Percentiles rank a stretch among this genome's conserved stretches.
Evolutionary conservation across 2,888 invertebrate genomes (phyloP).

Genomic region (Nephrotoma flavescens): DNA sequence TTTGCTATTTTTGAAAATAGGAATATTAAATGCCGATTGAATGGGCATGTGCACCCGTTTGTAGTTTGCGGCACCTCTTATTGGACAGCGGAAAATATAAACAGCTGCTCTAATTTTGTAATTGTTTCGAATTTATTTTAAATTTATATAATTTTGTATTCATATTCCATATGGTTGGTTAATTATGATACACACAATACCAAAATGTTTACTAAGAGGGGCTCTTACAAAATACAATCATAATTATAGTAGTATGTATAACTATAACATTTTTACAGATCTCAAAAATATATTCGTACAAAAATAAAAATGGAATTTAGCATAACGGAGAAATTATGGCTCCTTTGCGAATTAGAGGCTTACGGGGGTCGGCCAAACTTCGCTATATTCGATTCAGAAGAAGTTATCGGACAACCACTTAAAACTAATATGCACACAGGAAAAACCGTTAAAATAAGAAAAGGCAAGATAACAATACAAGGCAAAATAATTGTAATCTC

Average conservation of each 20-base stretch:
- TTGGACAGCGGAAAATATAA: neutral
- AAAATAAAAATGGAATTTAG: neutral
- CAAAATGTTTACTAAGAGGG: neutral
- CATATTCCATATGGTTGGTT: neutral
- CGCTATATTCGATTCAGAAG: conserved; percentile 7
- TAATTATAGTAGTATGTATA: too few species aligned
- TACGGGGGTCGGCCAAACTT: conserved; percentile 5
- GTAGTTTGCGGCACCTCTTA: neutral
- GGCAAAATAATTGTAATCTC: conserved; percentile 11
- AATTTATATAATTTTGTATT: neutral
- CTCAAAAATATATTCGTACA: neutral
- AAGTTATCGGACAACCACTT: conserved; percentile 6
- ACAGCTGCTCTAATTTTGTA: neutral
- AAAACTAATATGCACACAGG: conserved; percentile 8
- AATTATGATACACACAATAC: neutral
- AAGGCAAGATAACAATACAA: conserved; percentile 1
- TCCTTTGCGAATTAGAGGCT: conserved; percentile 7
- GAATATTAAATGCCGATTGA: neutral
- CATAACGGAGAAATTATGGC: conserved; percentile 5
- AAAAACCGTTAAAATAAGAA: conserved; percentile 6
- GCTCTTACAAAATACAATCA: neutral
- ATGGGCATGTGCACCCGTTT: neutral
- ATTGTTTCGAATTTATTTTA: neutral
- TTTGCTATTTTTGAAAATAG: neutral
- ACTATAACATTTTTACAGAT: neutral